A percentile compares a stretch with the other conserved stretches of the same genome.
Evolutionary conservation across 92 coral and sea anemone genomes (phyloP).

Genomic region (Umimayanthus kanabou): DNA sequence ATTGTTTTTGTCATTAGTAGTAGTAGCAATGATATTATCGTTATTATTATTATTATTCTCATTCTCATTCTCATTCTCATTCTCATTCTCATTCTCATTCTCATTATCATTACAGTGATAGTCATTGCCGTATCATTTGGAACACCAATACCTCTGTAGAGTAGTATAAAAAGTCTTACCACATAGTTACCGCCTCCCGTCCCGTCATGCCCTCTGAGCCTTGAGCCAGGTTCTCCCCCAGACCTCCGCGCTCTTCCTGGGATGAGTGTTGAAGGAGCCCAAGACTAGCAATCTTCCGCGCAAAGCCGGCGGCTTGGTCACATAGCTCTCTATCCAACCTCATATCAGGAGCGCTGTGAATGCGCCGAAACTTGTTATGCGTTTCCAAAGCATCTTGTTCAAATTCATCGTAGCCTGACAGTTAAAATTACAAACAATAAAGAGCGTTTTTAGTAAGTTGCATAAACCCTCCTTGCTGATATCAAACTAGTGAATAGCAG

Average conservation of each 20-base stretch:
- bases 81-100: too few species aligned
- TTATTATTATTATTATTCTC: too few species aligned
- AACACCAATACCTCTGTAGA: not conserved
- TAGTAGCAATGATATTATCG: too few species aligned
- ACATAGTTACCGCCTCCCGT: constrained; percentile 16
- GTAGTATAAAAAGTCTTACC: not conserved
- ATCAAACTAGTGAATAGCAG: too few species aligned
- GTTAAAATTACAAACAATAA: not conserved
- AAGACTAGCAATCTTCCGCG: constrained; percentile 49
- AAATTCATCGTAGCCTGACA: constrained; percentile 19
- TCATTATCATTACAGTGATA: too few species aligned
- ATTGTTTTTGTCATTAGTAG: too few species aligned
- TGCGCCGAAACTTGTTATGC: constrained; percentile 69
- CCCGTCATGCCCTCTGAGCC: constrained; percentile 51
- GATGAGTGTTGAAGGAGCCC: constrained; percentile 59
- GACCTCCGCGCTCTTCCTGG: constrained; percentile 35
- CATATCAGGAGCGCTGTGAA: constrained; percentile 71
- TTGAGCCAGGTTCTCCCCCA: constrained; percentile 82
- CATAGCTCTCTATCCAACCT: constrained; percentile 62
- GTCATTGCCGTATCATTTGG: not conserved
- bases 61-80: too few species aligned
- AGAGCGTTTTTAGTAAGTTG: too few species aligned
- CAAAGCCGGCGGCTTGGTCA: constrained; percentile 65
- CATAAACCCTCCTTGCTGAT: too few species aligned
- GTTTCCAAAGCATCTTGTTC: constrained; percentile 61